Evolutionary conservation across 2,113 vertebrate species (phyloP), one percentile per base, ranked within the genome.

Genomic region (Oenanthe oenanthe): DNA sequence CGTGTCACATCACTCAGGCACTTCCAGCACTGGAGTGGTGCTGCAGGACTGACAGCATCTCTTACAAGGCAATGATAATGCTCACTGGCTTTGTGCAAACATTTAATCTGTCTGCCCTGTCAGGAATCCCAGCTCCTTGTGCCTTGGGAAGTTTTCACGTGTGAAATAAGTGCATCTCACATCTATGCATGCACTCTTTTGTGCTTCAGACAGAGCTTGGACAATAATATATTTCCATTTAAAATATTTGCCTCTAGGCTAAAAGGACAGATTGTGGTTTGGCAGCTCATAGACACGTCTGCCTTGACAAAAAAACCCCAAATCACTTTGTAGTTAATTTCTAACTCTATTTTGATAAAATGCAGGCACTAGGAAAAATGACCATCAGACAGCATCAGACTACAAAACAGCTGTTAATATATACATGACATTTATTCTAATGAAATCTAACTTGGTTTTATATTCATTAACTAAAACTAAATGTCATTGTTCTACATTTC

Each of bases 1-100:
- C 67, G 10, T 62, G 84, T 88, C 95, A 88, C 74, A 88, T 95
- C 94, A 60, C 93, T 73, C 81, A 50, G 85, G 71, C 24, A 56
- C 62, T 25, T 92, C 85, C 82, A 31, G 24, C 85, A 24, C 42
- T 51, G 66, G 19, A 68, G 36, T 3, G 75, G 2, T 40, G 93
- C 50, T 84, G 85, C 74, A 80, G 26, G 75, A 92, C 32, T 67
- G 72, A 82, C 91, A 95, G 91, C 86, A 57, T 17, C 80, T 95
- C 65, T 63, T n/a, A 85, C 80, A 68, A 51, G 65, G 78, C 72
- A 60, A 91, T 48, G 79, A 56, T 54, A 89, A 92, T 31, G 43
- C 48, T 75, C 26, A 12, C 83, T 75, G 20, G 79, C 86, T 89
- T 80, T 89, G 76, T 85, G 88, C 68, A 95, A 90, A 84, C 50